Conservation (phyloP, 1,140 invertebrate species). For the Drosophila funebris region DNA sequence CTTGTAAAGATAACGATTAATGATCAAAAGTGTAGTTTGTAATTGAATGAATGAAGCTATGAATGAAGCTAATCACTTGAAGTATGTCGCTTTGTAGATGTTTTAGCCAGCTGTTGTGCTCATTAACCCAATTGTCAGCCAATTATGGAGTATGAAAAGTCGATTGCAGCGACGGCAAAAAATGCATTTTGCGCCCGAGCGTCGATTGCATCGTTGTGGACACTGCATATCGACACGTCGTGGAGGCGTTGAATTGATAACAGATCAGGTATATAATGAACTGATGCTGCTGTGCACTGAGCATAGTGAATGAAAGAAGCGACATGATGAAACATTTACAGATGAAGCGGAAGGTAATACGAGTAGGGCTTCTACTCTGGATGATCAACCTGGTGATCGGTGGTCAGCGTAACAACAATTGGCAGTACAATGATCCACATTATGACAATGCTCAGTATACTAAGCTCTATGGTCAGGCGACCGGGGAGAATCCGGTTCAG, state of each 20-base stretch:
- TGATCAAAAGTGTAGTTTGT: neutral
- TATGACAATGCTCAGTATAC: conserved; percentile 46
- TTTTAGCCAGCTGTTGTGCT: neutral
- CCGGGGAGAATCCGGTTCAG: conserved; percentile 8
- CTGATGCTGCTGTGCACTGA: neutral
- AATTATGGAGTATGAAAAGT: neutral
- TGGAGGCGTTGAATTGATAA: neutral
- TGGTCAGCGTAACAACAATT: neutral
- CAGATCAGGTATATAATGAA: conserved; percentile 10
- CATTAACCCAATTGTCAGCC: conserved; percentile 9
- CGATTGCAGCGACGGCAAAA: conserved; percentile 7
- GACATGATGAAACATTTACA: neutral
- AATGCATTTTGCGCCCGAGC: neutral
- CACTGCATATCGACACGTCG: conserved; percentile 32
- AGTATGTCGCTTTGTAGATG: neutral
- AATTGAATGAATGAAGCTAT: neutral
- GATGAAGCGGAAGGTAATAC: neutral
- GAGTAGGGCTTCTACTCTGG: neutral
- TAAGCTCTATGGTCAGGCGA: conserved; percentile 38
- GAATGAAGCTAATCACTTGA: too few species aligned
- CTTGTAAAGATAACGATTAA: neutral
- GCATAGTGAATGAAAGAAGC: neutral
- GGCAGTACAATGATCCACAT: conserved; percentile 37
- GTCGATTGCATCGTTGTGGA: neutral
- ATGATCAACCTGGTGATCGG: neutral